These are phyloP conservation scores for Nemotelus pantherinus DNA, from an alignment of 2,888 invertebrate genomes.

Conservation along the genomic window DNA sequence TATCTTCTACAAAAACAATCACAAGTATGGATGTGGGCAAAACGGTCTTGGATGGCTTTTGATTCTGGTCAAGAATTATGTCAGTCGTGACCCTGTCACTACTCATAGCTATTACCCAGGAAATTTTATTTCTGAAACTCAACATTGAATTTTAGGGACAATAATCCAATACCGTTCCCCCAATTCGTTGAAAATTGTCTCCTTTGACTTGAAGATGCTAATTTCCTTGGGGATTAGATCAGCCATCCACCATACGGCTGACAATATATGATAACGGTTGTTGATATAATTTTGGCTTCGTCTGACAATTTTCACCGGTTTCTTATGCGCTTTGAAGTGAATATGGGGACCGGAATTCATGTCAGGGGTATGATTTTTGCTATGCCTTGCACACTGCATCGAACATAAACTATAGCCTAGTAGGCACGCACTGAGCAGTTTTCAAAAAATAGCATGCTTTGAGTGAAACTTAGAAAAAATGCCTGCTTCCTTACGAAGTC, in stretches of 20 bases:
- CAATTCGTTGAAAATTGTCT: constrained; percentile 11
- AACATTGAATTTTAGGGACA: background rate
- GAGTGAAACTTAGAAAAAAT: too few species aligned
- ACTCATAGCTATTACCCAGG: too few species aligned
- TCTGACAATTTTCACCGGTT: constrained; percentile 14
- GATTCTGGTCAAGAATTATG: constrained; percentile 21
- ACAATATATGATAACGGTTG: constrained; percentile 48
- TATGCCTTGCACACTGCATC: too few species aligned
- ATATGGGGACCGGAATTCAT: too few species aligned
- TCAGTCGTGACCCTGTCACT: too few species aligned
- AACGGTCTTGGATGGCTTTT: background rate
- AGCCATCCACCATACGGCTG: constrained; percentile 44
- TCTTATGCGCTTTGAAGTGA: background rate
- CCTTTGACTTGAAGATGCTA: constrained; percentile 42
- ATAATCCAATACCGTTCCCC: background rate
- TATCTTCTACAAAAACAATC: constrained; percentile 34
- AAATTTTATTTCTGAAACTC: too few species aligned
- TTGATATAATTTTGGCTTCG: constrained; percentile 43
- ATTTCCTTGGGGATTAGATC: constrained; percentile 48
- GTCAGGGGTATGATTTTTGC: too few species aligned
- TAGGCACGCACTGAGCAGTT: too few species aligned
- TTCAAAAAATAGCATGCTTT: too few species aligned
- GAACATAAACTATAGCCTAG: too few species aligned
- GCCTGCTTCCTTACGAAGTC: too few species aligned
- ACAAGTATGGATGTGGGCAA: background rate